Evolutionary conservation across 2,888 invertebrate genomes (phyloP).

Genomic region (Macrosiphum euphorbiae): DNA sequence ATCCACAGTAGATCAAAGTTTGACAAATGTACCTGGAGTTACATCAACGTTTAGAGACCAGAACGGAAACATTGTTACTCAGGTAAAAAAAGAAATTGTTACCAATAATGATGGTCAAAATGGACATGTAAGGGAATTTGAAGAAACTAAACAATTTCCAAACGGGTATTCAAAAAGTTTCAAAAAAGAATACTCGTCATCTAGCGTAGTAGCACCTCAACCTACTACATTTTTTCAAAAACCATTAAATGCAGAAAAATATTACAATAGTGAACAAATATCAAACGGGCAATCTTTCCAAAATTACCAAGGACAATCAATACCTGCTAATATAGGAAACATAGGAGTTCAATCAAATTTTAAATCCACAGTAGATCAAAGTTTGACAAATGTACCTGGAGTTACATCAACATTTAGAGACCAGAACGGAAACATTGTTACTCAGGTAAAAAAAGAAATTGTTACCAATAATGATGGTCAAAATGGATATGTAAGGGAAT

Average conservation of each 20-base stretch:
- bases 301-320: background rate
- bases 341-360: slow-evolving; percentile 23
- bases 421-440: slow-evolving; percentile 47
- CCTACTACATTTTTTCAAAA: slow-evolving; percentile 32
- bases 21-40: slow-evolving; percentile 9
- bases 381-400: slow-evolving; percentile 8
- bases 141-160: slow-evolving; percentile 56
- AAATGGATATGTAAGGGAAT: slow-evolving; percentile 27
- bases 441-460: slow-evolving; percentile 52
- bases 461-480: slow-evolving; percentile 38
- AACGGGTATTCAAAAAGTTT: slow-evolving; percentile 57
- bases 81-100: slow-evolving; percentile 50
- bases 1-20: background rate
- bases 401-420: slow-evolving; percentile 44
- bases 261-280: slow-evolving; percentile 18
- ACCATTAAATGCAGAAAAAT: background rate
- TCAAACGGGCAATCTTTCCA: background rate
- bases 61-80: slow-evolving; percentile 50
- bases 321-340: background rate
- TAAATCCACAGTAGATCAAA: background rate
- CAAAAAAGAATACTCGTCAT: slow-evolving; percentile 61
- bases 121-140: slow-evolving; percentile 36
- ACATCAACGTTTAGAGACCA: slow-evolving; percentile 46
- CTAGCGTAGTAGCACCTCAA: slow-evolving; percentile 2
- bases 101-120: slow-evolving; percentile 48